A percentile compares a stretch with the other conserved stretches of the same genome.
phyloP scores from a whole-genome alignment of 2,888 invertebrate genomes.

The Noctua fimbriata region DNA sequence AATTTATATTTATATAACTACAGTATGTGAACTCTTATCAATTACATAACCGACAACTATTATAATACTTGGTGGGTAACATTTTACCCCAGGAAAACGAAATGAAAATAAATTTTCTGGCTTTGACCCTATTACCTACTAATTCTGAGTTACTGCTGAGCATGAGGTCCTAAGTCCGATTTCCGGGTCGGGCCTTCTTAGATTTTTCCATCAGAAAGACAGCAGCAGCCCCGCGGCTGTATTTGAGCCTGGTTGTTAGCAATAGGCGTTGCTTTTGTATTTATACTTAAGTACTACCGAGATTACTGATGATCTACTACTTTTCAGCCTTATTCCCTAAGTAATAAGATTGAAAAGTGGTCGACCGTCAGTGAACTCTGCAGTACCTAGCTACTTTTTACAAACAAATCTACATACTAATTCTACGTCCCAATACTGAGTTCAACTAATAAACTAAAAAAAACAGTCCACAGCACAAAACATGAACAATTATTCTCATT shows the following conservation, averaged over 20 bases:
- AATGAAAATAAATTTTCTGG: too few relatives aligned
- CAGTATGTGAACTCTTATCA: too few relatives aligned
- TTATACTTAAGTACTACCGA: too few relatives aligned
- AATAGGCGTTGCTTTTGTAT: not conserved
- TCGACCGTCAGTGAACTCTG: too few relatives aligned
- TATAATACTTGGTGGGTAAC: not conserved
- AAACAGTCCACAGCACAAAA: not conserved
- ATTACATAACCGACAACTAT: too few relatives aligned
- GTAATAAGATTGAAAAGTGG: too few relatives aligned
- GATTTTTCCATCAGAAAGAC: too few relatives aligned
- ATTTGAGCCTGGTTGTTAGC: too few relatives aligned
- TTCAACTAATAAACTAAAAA: slow-evolving; percentile 13
- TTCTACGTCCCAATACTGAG: not conserved
- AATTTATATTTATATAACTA: not conserved
- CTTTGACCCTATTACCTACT: too few relatives aligned
- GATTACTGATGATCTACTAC: too few relatives aligned
- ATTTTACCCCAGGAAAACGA: not conserved
- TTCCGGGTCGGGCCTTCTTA: too few relatives aligned
- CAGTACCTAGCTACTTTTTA: not conserved
- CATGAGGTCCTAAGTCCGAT: not conserved
- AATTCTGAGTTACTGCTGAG: not conserved
- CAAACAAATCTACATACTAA: not conserved
- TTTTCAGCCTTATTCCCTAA: not conserved
- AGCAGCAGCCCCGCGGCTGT: too few relatives aligned
- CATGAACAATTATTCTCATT: slow-evolving; percentile 44